Conservation (phyloP, 2,113 vertebrate genomes). For the Synodontis membranacea region DNA sequence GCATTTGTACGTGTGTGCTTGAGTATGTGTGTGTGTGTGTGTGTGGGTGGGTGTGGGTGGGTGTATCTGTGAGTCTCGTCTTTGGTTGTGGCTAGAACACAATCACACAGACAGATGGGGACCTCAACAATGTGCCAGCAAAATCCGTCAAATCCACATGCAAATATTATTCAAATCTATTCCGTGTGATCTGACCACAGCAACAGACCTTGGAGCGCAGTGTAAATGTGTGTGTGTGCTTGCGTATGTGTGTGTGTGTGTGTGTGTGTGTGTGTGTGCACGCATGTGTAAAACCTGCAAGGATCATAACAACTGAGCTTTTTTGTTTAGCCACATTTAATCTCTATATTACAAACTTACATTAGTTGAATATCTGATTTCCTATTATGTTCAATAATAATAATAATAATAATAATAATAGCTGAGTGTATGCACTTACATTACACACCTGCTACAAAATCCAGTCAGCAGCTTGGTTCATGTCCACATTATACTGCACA, state of each 20-base stretch:
- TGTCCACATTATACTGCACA: not conserved
- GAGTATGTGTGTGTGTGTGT: slow-evolving; percentile 3
- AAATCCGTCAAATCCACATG: slow-evolving; percentile 56
- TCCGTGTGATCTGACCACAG: slow-evolving; percentile 58
- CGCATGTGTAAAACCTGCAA: slow-evolving; percentile 14
- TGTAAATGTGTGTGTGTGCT: not conserved
- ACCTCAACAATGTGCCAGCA: slow-evolving; percentile 56
- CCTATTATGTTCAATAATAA: not conserved
- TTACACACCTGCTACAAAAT: not conserved
- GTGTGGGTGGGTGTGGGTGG: slow-evolving; percentile 3
- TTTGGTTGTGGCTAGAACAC: slow-evolving; percentile 47
- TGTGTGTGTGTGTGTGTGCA: slow-evolving; percentile 11
- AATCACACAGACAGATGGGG: slow-evolving; percentile 60
- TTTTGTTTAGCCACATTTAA: not conserved
- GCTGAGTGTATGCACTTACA: not conserved
- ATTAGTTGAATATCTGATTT: not conserved
- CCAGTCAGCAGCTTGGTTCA: not conserved
- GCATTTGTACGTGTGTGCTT: not conserved
- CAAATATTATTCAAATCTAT: slow-evolving; percentile 63
- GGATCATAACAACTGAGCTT: slow-evolving; percentile 9
- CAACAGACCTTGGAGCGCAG: slow-evolving; percentile 56
- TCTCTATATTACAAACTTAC: not conserved
- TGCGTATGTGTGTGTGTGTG: not conserved
- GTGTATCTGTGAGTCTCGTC: slow-evolving; percentile 40
- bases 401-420: not conserved